Percentiles rank a stretch among this genome's conserved stretches.
These are phyloP conservation scores for Eristalinus aeneus DNA, from an alignment of 2,888 invertebrate species.

Conservation along the genomic window DNA sequence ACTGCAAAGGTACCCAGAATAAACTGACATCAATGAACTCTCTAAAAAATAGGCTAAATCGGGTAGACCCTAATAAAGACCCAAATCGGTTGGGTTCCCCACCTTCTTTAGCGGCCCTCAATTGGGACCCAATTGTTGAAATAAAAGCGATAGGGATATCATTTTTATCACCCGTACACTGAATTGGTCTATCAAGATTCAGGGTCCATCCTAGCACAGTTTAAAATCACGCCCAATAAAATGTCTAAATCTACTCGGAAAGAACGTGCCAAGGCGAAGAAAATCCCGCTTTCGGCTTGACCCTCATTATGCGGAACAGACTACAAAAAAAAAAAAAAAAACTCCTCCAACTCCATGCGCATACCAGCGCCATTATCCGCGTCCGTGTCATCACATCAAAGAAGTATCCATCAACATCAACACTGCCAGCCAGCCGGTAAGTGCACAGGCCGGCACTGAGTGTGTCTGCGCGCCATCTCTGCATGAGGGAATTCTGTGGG, in stretches of 20 bases:
- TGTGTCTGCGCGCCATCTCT: conserved; percentile 45
- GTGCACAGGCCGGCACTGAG: conserved; percentile 43
- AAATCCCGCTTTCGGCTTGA: conserved; percentile 26
- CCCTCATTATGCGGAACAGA: conserved; percentile 48
- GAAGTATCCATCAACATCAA: conserved; percentile 54
- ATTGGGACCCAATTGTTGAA: neutral
- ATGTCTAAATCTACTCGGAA: neutral
- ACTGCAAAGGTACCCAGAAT: no score
- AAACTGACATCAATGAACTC: no score
- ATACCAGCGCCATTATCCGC: conserved; percentile 61
- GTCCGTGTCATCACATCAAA: conserved; percentile 60
- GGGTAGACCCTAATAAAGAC: no score
- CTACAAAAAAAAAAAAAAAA: conserved; percentile 1
- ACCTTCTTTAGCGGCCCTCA: neutral
- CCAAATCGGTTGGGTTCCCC: neutral
- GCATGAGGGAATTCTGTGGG: conserved; percentile 62
- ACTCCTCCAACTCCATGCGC: conserved; percentile 41
- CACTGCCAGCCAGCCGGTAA: conserved; percentile 30
- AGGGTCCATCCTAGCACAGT: neutral
- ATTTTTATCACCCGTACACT: neutral
- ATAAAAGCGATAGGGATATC: neutral
- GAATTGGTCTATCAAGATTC: neutral
- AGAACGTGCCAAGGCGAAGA: conserved; percentile 24
- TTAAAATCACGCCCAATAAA: neutral
- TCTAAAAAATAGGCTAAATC: no score